Evolutionary conservation across 2,797 vertebrate genomes (phyloP).

Genomic region (Salarias fasciatus): DNA sequence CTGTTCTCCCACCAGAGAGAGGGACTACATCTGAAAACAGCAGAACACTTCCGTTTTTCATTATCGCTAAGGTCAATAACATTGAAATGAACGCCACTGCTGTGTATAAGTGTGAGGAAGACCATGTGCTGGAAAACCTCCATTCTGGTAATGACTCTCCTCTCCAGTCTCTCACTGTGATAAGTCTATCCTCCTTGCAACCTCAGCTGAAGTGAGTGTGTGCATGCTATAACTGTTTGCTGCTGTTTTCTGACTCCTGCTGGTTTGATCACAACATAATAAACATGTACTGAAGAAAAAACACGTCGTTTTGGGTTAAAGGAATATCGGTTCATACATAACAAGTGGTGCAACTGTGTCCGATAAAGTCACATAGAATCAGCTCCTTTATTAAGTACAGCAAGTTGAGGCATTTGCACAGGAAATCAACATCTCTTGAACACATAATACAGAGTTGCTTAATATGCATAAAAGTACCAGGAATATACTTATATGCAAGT

Average conservation of each 20-base stretch:
- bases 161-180: background rate
- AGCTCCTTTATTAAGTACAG: slow-evolving; percentile 91
- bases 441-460: slow-evolving; percentile 87
- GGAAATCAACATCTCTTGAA: slow-evolving; percentile 83
- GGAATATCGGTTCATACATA: background rate
- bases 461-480: slow-evolving; percentile 90
- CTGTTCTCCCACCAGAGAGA: background rate
- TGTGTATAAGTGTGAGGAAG: slow-evolving; percentile 22
- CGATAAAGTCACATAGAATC: slow-evolving; percentile 83
- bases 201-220: slow-evolving; percentile 16
- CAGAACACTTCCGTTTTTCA: slow-evolving; percentile 1
- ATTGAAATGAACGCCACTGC: slow-evolving; percentile 20
- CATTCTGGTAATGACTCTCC: background rate
- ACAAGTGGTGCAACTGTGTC: slow-evolving; percentile 38
- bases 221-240: slow-evolving; percentile 48
- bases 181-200: slow-evolving; percentile 2
- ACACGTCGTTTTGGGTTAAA: slow-evolving; percentile 20
- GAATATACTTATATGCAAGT: slow-evolving; percentile 86
- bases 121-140: slow-evolving; percentile 6
- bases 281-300: slow-evolving; percentile 60
- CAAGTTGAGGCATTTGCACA: slow-evolving; percentile 89
- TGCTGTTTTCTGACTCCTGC: slow-evolving; percentile 56
- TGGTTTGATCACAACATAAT: slow-evolving; percentile 76
- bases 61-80: too few species aligned
- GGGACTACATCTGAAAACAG: slow-evolving; percentile 4